phyloP scores from a whole-genome alignment of 2,888 invertebrate species.

The Chorisops tibialis region DNA sequence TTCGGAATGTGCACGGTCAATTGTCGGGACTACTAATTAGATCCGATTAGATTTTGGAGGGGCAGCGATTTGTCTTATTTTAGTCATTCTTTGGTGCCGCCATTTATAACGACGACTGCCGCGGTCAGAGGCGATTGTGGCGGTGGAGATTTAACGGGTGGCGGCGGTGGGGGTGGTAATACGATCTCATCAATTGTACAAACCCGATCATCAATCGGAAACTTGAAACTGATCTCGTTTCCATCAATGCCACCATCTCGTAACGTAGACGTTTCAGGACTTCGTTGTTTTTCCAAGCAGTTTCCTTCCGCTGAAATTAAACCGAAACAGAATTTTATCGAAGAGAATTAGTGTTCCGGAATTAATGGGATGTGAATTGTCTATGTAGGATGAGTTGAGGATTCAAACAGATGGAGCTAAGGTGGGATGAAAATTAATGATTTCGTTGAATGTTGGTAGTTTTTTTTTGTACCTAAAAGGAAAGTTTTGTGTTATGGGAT shows the following conservation, averaged over 20 bases:
- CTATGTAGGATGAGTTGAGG: too few species aligned
- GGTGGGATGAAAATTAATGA: too few species aligned
- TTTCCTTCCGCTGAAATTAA: conserved; percentile 42
- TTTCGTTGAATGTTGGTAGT: too few species aligned
- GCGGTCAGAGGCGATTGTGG: conserved; percentile 43
- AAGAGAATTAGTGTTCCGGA: too few species aligned
- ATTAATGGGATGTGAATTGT: too few species aligned
- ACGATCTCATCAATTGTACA: conserved; percentile 52
- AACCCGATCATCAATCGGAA: conserved; percentile 54
- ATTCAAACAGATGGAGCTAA: too few species aligned
- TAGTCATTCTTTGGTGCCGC: conserved; percentile 27
- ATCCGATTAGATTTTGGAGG: too few species aligned
- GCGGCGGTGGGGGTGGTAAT: conserved; percentile 46
- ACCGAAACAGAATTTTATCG: too few species aligned
- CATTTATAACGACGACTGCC: conserved; percentile 23
- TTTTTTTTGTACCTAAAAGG: too few species aligned
- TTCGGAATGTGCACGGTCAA: too few species aligned
- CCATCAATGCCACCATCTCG: conserved; percentile 30
- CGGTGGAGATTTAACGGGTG: conserved; percentile 37
- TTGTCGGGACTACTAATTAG: too few species aligned
- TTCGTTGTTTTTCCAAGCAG: conserved; percentile 50
- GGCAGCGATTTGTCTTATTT: not conserved
- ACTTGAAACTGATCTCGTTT: conserved; percentile 59
- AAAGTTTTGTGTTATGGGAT: too few species aligned
- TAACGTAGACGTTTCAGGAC: conserved; percentile 38